Evolutionary conservation across 2,888 invertebrate species (phyloP).

Genomic region (Morpho deidamia): DNA sequence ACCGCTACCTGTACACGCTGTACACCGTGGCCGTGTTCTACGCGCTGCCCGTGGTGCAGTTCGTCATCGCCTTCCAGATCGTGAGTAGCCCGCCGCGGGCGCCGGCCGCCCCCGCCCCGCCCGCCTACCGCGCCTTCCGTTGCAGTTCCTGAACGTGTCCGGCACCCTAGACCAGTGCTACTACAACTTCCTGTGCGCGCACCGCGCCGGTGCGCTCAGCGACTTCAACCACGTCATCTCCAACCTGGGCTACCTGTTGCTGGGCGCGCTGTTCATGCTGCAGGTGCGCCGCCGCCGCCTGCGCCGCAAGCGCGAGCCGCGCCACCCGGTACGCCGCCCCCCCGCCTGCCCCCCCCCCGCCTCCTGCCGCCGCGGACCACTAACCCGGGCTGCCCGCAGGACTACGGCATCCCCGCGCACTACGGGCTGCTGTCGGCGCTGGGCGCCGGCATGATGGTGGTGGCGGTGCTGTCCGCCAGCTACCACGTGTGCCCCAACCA

Average conservation of each 20-base stretch:
- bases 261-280: slow-evolving; percentile 87
- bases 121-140: too few species aligned
- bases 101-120: neutral
- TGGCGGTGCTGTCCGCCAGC: slow-evolving; percentile 90
- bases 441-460: slow-evolving; percentile 91
- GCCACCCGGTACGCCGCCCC: slow-evolving; percentile 39
- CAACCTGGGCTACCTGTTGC: slow-evolving; percentile 89
- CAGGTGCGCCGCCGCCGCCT: slow-evolving; percentile 74
- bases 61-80: slow-evolving; percentile 89
- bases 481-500: slow-evolving; percentile 94
- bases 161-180: slow-evolving; percentile 95
- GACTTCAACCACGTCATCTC: slow-evolving; percentile 94
- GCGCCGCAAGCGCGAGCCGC: slow-evolving; percentile 37
- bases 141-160: slow-evolving; percentile 84
- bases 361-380: neutral
- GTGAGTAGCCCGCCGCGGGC: slow-evolving; percentile 50
- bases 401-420: slow-evolving; percentile 88
- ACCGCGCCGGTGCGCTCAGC: slow-evolving; percentile 84
- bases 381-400: slow-evolving; percentile 43
- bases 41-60: slow-evolving; percentile 90
- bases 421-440: slow-evolving; percentile 92
- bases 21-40: slow-evolving; percentile 91
- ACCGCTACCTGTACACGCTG: slow-evolving; percentile 79
- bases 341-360: neutral
- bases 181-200: slow-evolving; percentile 93